phyloP scores from a whole-genome alignment of 2,888 invertebrate species.

The Lucinisca nassula region DNA sequence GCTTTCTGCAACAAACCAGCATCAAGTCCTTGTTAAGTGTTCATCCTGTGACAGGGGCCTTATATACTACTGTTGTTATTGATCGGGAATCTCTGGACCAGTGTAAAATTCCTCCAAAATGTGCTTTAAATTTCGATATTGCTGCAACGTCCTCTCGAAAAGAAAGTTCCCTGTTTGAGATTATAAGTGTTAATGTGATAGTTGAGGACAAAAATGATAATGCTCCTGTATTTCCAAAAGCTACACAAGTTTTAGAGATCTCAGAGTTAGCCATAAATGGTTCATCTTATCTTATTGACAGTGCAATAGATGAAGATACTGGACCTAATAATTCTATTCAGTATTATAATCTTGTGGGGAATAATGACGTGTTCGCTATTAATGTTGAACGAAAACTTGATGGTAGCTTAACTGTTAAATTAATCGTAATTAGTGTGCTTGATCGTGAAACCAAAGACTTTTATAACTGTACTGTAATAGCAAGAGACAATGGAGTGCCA shows the following conservation, averaged over 20 bases:
- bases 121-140: conserved; percentile 76
- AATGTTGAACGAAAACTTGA: conserved; percentile 76
- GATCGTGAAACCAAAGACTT: conserved; percentile 77
- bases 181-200: conserved; percentile 75
- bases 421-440: conserved; percentile 74
- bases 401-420: conserved; percentile 77
- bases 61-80: conserved; percentile 68
- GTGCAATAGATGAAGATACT: conserved; percentile 78
- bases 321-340: conserved; percentile 77
- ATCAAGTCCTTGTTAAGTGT: conserved; percentile 68
- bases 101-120: conserved; percentile 67
- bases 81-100: conserved; percentile 67
- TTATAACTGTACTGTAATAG: conserved; percentile 77
- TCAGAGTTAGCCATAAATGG: conserved; percentile 74
- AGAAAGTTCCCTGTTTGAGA: conserved; percentile 68
- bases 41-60: conserved; percentile 64
- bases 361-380: conserved; percentile 74
- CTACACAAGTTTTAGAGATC: conserved; percentile 69
- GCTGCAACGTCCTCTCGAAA: conserved; percentile 68
- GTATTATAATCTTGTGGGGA: conserved; percentile 75
- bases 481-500: conserved; percentile 78
- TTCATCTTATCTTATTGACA: conserved; percentile 65
- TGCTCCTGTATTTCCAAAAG: conserved; percentile 74
- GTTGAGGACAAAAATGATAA: conserved; percentile 80
- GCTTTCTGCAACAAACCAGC: conserved; percentile 64